phyloP scores from a whole-genome alignment of 2,888 invertebrate species.

The Archips xylosteana region DNA sequence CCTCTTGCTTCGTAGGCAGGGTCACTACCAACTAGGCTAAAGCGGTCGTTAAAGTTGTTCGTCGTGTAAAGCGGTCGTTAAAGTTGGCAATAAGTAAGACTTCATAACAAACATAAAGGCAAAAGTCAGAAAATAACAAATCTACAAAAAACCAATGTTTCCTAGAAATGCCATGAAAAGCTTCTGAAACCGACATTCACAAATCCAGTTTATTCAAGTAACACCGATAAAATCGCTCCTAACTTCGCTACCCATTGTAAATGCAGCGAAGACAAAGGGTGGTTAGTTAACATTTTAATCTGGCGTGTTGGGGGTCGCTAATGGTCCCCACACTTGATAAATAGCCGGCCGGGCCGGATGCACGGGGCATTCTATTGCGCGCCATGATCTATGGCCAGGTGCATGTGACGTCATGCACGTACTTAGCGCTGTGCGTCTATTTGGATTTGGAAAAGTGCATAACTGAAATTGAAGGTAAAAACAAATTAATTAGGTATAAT shows the following conservation, averaged over 20 bases:
- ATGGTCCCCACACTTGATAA: slow-evolving; percentile 65
- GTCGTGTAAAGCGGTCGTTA: no score
- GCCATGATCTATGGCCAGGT: slow-evolving; percentile 61
- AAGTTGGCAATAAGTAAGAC: no score
- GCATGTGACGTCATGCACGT: slow-evolving; percentile 49
- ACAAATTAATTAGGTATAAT: background rate
- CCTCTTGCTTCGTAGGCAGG: no score
- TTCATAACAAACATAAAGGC: no score
- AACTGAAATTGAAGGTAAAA: no score
- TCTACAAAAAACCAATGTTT: no score
- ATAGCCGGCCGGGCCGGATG: slow-evolving; percentile 57
- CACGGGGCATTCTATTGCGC: slow-evolving; percentile 64
- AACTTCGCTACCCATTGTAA: slow-evolving; percentile 54
- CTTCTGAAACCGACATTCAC: background rate
- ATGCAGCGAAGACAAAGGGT: slow-evolving; percentile 65
- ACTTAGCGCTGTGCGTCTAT: slow-evolving; percentile 32
- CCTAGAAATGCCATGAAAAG: no score
- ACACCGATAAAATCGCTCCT: slow-evolving; percentile 33
- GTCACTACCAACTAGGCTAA: no score
- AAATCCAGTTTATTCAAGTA: slow-evolving; percentile 29
- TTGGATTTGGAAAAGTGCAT: slow-evolving; percentile 4
- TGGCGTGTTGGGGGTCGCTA: slow-evolving; percentile 62
- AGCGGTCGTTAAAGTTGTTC: no score
- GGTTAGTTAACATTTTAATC: slow-evolving; percentile 76
- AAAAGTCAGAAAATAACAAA: no score